phyloP scores from a whole-genome alignment of 2,797 vertebrate genomes.

The Tinamus major region DNA sequence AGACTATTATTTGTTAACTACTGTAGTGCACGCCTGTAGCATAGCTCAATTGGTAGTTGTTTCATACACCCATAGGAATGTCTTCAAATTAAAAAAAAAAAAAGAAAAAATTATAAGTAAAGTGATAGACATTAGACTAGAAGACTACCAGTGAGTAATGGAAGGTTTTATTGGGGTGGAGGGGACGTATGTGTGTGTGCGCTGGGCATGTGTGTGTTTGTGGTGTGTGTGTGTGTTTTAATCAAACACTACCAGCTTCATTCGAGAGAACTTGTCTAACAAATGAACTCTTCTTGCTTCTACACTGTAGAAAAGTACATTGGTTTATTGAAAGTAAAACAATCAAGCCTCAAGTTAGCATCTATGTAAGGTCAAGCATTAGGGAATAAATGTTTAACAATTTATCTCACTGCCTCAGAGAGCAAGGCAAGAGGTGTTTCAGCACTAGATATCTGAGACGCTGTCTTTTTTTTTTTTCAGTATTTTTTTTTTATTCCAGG shows the following conservation, averaged over 20 bases:
- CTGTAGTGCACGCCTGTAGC: neutral
- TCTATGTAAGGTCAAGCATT: neutral
- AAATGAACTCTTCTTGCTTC: neutral
- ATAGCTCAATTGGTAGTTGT: neutral
- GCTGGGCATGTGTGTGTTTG: too few relatives aligned
- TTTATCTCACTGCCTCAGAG: neutral
- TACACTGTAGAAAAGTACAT: neutral
- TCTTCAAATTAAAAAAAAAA: neutral
- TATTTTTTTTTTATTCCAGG: neutral
- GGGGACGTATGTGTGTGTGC: too few relatives aligned
- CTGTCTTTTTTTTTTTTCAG: neutral
- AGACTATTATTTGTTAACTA: neutral
- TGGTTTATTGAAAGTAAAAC: neutral
- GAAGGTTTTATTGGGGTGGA: rapidly evolving
- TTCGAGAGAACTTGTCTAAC: neutral
- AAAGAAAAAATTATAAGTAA: neutral
- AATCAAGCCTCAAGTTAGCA: neutral
- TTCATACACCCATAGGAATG: neutral
- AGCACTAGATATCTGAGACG: neutral
- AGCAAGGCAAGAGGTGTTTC: neutral
- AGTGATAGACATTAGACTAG: neutral
- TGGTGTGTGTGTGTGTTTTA: neutral
- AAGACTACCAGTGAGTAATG: neutral
- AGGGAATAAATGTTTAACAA: neutral
- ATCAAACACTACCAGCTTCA: neutral